Evolutionary conservation across 2,888 invertebrate species (phyloP).

Genomic region (Nymphalis polychloros): DNA sequence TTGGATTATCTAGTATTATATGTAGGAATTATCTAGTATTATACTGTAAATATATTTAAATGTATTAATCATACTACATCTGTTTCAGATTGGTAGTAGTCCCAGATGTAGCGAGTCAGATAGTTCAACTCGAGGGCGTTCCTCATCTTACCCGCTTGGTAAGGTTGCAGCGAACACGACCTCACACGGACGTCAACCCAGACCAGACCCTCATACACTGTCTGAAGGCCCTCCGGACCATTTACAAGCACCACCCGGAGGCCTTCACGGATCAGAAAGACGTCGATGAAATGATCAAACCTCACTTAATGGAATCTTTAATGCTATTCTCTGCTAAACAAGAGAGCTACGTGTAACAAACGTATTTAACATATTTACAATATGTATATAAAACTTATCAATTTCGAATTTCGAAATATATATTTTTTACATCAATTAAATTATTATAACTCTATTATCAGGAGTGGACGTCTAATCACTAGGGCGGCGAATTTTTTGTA

Average conservation of each 20-base stretch:
- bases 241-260: conserved; percentile 73
- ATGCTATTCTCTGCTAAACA: conserved; percentile 89
- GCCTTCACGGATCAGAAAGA: conserved; percentile 78
- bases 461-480: background rate
- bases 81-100: conserved; percentile 84
- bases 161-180: conserved; percentile 75
- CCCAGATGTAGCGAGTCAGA: conserved; percentile 85
- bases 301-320: conserved; percentile 89
- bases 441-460: no score
- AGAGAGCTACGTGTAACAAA: conserved; percentile 87
- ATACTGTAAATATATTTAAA: background rate
- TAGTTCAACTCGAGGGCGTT: conserved; percentile 86
- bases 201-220: conserved; percentile 75
- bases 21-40: no score
- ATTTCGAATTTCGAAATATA: background rate
- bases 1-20: no score
- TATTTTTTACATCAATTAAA: no score
- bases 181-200: conserved; percentile 61
- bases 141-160: conserved; percentile 85
- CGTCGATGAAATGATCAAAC: conserved; percentile 87
- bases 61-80: conserved; percentile 3
- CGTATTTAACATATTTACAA: background rate
- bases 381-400: background rate
- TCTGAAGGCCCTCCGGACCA: conserved; percentile 69
- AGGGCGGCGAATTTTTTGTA: background rate